Base-by-base conservation (phyloP, 1,140 invertebrate species). In the Lasioglossum albipes region DNA sequence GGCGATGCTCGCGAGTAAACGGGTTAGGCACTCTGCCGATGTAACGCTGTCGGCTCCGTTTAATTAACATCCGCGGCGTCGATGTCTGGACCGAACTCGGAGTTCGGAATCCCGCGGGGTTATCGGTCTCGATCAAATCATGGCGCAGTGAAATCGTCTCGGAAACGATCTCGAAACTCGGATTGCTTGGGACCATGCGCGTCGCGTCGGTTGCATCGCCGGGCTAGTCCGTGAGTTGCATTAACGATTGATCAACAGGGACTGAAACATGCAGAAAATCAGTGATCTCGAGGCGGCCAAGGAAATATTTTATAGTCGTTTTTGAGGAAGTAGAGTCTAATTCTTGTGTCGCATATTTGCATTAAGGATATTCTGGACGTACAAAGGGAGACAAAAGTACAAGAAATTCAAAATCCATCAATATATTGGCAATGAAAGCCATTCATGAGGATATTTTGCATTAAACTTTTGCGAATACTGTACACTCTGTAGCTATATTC, bases 111-210 rank as follows among this genome's bases (percentile, higher is more conserved):
- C 72, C 78, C 64, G 16, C 27, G 41, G 67, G 49, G 79, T 45
- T 61, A 22, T 75, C 52, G 64, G 59, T 45, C 70, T 69, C 72
- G 74, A 81, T 81, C 57, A 54, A 79, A 79, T 82, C 81, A 45
- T 54, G 66, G 52, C 31, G 52, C 12, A 27, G 36, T 61, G 18
- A 61, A 70, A 75, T 77, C 66, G 59, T 64, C 42, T 31, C 66
- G 68, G 66, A 77, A 77, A 81, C 64, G 71, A 79, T 79, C 49
- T 79, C 45, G 52, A 36, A 83, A 75, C 20, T 72, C 62, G 57
- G 9, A 27, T 75, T 57, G 16, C 31, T 27, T 49, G 42, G 27
- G 59, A 65, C n/a, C 59, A 18, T 12, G 45, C 61, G 65, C 10
- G 36, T 36, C 36, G 36, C 2, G 36, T 36, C 36, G 7, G 22